A percentile compares a stretch with the other conserved stretches of the same genome.
These are phyloP conservation scores for Grammomys dolichurus DNA, from an alignment of 2,113 vertebrate species.

Conservation along the genomic window DNA sequence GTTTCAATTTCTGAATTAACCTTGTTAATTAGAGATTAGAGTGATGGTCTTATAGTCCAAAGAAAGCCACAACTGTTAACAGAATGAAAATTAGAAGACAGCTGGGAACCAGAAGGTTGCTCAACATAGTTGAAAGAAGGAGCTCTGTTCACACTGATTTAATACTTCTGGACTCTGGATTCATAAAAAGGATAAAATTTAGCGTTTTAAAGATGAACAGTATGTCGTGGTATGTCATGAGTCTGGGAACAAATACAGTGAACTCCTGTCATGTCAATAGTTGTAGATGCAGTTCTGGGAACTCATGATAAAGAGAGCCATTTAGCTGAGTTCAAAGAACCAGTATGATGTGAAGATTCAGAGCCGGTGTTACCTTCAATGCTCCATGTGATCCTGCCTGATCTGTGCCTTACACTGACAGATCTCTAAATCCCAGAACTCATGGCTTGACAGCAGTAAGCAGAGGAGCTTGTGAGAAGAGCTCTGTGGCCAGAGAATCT, in stretches of 20 bases:
- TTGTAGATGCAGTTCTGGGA: accelerated
- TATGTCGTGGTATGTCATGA: no score
- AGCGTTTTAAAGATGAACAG: accelerated
- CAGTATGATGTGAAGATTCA: not conserved
- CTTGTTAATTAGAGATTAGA: not conserved
- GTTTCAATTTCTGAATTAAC: not conserved
- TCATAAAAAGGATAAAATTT: not conserved
- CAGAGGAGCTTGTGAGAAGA: not conserved
- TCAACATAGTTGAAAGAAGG: not conserved
- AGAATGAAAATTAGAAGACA: no score
- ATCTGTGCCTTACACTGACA: no score
- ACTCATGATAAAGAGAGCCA: no score
- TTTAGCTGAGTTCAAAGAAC: not conserved
- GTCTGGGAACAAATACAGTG: accelerated
- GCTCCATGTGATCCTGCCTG: not conserved
- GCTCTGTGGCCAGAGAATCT: not conserved
- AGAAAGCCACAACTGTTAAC: not conserved
- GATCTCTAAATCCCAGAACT: not conserved
- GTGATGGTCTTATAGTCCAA: not conserved
- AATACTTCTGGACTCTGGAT: not conserved
- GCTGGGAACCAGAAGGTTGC: accelerated
- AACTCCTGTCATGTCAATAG: not conserved
- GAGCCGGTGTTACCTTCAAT: not conserved
- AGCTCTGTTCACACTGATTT: not conserved
- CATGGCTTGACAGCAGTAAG: no score